These are phyloP conservation scores for Aphis gossypii DNA, from an alignment of 1,140 invertebrate genomes.

Conservation along the genomic window DNA sequence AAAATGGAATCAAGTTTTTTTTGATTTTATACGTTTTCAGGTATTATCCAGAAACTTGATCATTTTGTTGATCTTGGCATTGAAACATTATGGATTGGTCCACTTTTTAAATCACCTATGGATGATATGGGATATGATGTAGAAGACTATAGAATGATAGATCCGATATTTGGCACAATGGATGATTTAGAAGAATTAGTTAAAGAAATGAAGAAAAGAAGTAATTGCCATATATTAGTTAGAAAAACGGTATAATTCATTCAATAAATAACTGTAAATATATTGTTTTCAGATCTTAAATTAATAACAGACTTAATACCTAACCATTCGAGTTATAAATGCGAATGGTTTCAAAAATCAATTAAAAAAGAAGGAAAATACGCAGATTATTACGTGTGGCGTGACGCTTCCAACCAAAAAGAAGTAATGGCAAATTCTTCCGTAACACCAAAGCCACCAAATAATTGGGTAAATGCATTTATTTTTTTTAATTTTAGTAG, in stretches of 20 bases:
- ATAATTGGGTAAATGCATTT: constrained; percentile 68
- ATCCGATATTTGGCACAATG: constrained; percentile 48
- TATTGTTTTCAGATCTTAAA: constrained; percentile 70
- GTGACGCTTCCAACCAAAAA: constrained; percentile 66
- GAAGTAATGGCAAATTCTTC: constrained; percentile 61
- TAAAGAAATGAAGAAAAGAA: background rate
- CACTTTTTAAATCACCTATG: constrained; percentile 66
- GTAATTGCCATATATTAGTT: background rate
- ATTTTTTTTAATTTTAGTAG: too few species aligned
- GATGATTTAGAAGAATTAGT: constrained; percentile 37
- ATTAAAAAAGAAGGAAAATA: constrained; percentile 68
- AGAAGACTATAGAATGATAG: constrained; percentile 71
- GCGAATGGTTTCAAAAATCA: constrained; percentile 79
- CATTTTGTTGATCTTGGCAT: constrained; percentile 74
- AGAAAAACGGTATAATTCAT: background rate
- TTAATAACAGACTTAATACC: constrained; percentile 84
- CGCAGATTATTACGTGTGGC: constrained; percentile 80
- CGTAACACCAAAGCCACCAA: constrained; percentile 64
- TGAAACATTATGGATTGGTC: constrained; percentile 60
- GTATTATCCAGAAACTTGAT: constrained; percentile 68
- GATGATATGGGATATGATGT: constrained; percentile 79
- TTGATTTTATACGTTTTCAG: background rate
- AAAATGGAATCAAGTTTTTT: background rate
- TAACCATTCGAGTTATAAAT: constrained; percentile 81
- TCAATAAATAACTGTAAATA: background rate